Evolutionary conservation across 2,113 vertebrate genomes (phyloP).

Genomic region (Suricata suricatta): DNA sequence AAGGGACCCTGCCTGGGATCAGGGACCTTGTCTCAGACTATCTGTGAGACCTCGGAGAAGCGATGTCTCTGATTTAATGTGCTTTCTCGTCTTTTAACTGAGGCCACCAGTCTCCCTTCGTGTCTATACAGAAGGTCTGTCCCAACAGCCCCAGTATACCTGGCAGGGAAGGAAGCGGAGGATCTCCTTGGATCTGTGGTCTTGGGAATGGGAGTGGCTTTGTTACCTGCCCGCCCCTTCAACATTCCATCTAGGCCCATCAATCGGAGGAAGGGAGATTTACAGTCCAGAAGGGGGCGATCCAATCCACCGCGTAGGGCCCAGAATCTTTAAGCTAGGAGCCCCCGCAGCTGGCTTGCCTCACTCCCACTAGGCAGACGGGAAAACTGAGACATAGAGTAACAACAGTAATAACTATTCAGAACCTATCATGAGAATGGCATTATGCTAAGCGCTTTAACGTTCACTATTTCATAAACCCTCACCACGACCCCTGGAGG

Average conservation of each 20-base stretch:
- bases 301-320: not conserved
- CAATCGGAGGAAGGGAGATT: not conserved
- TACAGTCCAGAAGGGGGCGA: conserved; percentile 56
- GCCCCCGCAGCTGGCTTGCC: not conserved
- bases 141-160: not conserved
- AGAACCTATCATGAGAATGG: not conserved
- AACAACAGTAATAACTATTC: not conserved
- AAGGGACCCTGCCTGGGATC: not conserved
- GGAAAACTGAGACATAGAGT: conserved; percentile 44
- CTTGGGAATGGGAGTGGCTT: conserved; percentile 4
- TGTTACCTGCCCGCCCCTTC: not conserved
- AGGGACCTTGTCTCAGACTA: not conserved
- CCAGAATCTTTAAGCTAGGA: not conserved
- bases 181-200: not conserved
- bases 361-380: not conserved
- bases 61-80: not conserved
- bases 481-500: not conserved
- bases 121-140: not conserved
- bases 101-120: not conserved
- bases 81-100: not conserved
- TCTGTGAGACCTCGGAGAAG: not conserved
- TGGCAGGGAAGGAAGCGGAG: not conserved
- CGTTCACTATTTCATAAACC: not conserved
- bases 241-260: not conserved
- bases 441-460: not conserved